Evolutionary conservation across 2,113 vertebrate genomes (phyloP), one percentile per base, ranked within the genome.

Genomic region (Cheilinus undulatus): DNA sequence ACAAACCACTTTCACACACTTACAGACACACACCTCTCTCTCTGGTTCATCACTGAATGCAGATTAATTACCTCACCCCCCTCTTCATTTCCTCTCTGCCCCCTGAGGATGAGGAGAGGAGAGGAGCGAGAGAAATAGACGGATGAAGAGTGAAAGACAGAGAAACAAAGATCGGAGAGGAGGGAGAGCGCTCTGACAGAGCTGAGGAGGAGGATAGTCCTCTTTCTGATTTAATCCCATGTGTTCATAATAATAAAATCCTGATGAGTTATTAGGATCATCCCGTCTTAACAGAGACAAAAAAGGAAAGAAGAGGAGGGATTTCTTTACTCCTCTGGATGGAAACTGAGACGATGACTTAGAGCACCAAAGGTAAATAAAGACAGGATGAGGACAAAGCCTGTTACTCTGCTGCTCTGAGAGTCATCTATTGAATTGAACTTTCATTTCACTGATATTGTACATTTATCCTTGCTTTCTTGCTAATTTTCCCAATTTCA

Each of bases 21-120:
- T 52, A 61, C 38, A 56, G 24, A 50, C 11, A 36, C 59, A 43
- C 38, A 57, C 23, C 69, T 10, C 23, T 20, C 34, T 15, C 13
- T 26, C 40, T 61, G 38, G 43, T 48, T 50, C 60, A 75, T 50
- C 58, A 20, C 34, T 78, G 79, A 74, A 78, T 65, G 48, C 61
- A 73, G 67, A 57, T 79, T 85, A 86, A 86, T 88, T 73, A 88
- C 70, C 69, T 69, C 76, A 60, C 38, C 60, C 36, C 66, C 23
- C 58, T 36, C 17, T 43, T 43, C 60, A 63, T 73, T 74, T 86
- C 68, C 67, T 82, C 60, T 51, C 27, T 20, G 51, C 54, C 81
- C 79, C 70, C 86, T 5, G 26, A 60, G 63, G 83, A 84, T 38
- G 30, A 74, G 51, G 54, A 19, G 27, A 57, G 60, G 69, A 76